Evolutionary conservation across 2,797 vertebrate species (phyloP), one percentile per base, ranked within the genome.

Genomic region (Erpetoichthys calabaricus): DNA sequence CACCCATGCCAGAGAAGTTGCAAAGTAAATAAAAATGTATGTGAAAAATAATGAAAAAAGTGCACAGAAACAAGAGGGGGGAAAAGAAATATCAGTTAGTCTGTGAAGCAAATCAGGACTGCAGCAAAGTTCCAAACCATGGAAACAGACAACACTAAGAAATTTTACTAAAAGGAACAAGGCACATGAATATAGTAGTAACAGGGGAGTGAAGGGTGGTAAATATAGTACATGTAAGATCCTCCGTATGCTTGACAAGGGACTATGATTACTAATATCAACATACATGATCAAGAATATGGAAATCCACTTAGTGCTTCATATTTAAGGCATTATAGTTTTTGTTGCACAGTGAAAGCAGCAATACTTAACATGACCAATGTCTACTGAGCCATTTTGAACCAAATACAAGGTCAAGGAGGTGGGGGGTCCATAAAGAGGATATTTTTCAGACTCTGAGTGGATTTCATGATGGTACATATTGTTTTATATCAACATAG

Each of bases 41-140:
- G 70, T 71, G 62, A 54, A 62, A 59, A 65, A 57, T 41, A 57
- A 69, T 67, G 69, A 51, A 66, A 63, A 66, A 71, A 43, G 74
- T 53, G 63, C 59, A 73, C 60, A 66, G 55, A 53, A 73, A 63
- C 64, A 51, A 74, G 52, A 62, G 65, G 67, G 68, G 72, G 70
- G 70, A 65, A 64, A 63, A 79, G 71, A 78, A 72, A 75, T 63
- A 41, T 43, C 68, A 59, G 64, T 88, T 86, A 87, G 84, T 85
- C 65, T 57, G 59, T 59, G 57, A 62, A 62, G 59, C 55, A 54
- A 8, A 44, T 55, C 56, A 71, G 56, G 4, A 64, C 55, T 61
- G 59, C 56, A 57, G 61, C 62, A 61, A 61, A 60, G 67, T 67
- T 64, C 51, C 70, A 25, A 69, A 45, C 72, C 56, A 68, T 53